phyloP scores from a whole-genome alignment of 2,888 invertebrate species.

The Hyles lineata region DNA sequence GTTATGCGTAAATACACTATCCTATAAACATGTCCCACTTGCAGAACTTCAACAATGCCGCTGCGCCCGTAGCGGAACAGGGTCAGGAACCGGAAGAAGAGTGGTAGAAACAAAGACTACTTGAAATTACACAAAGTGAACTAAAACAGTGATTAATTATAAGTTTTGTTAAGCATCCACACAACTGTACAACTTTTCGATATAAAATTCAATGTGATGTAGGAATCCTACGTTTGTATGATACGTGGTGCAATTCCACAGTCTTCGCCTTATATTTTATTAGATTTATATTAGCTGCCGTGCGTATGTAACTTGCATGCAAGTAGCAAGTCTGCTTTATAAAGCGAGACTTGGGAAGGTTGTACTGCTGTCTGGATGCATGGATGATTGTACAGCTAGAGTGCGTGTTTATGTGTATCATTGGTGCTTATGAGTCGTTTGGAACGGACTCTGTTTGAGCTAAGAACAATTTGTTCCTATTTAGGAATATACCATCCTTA shows the following conservation, averaged over 20 bases:
- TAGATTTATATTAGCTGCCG: not conserved
- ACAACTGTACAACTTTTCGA: constrained; percentile 11
- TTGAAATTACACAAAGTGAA: constrained; percentile 48
- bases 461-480: constrained; percentile 42
- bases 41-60: constrained; percentile 70
- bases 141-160: constrained; percentile 40
- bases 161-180: constrained; percentile 32
- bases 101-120: constrained; percentile 74
- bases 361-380: constrained; percentile 18
- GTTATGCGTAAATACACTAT: not conserved
- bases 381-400: constrained; percentile 23
- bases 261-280: not conserved
- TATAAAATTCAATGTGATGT: not conserved
- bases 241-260: not conserved
- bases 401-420: constrained; percentile 60
- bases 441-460: constrained; percentile 29
- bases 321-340: not conserved
- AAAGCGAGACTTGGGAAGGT: not conserved
- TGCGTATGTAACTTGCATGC: not conserved
- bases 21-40: constrained; percentile 38
- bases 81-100: constrained; percentile 82
- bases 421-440: constrained; percentile 61
- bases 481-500: constrained; percentile 34
- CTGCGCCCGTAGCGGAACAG: constrained; percentile 52
- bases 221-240: not conserved